phyloP scores from a whole-genome alignment of 2,888 invertebrate species.

The Pristionchus fissidentatus region DNA sequence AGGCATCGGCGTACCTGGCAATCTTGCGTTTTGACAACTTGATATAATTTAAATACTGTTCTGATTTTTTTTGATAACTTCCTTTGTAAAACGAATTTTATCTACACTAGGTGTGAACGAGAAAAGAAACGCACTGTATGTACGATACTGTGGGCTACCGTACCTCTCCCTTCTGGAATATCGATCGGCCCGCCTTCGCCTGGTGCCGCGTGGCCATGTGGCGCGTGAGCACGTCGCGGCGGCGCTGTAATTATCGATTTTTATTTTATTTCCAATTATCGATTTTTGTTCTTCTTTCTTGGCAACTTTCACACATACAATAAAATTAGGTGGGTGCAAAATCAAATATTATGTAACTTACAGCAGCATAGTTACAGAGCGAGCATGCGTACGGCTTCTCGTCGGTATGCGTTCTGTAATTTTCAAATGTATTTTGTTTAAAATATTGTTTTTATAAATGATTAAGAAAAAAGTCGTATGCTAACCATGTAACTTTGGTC shows the following conservation, averaged over 20 bases:
- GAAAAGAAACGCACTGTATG: too few relatives aligned
- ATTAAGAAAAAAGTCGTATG: too few relatives aligned
- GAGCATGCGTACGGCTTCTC: conserved; percentile 73
- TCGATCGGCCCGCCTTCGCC: conserved; percentile 56
- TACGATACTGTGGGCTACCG: neutral
- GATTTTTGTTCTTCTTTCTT: too few relatives aligned
- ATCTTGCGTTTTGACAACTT: too few relatives aligned
- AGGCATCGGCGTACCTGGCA: neutral
- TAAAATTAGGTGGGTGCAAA: too few relatives aligned
- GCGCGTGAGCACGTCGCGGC: conserved; percentile 72
- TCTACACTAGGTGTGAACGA: too few relatives aligned
- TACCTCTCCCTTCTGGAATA: conserved; percentile 51
- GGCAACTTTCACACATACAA: too few relatives aligned
- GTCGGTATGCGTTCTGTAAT: conserved; percentile 69
- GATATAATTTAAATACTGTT: too few relatives aligned
- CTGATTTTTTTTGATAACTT: too few relatives aligned
- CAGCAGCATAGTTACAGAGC: conserved; percentile 71
- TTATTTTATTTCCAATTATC: too few relatives aligned
- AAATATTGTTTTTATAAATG: neutral
- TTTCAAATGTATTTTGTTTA: conserved; percentile 48
- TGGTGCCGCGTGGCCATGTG: conserved; percentile 74
- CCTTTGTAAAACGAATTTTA: too few relatives aligned
- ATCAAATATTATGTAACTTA: conserved; percentile 54
- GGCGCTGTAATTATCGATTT: conserved; percentile 65
- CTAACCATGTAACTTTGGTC: too few relatives aligned